Conservation (phyloP, 2,113 vertebrate genomes). For the Thinocorus orbignyianus region DNA sequence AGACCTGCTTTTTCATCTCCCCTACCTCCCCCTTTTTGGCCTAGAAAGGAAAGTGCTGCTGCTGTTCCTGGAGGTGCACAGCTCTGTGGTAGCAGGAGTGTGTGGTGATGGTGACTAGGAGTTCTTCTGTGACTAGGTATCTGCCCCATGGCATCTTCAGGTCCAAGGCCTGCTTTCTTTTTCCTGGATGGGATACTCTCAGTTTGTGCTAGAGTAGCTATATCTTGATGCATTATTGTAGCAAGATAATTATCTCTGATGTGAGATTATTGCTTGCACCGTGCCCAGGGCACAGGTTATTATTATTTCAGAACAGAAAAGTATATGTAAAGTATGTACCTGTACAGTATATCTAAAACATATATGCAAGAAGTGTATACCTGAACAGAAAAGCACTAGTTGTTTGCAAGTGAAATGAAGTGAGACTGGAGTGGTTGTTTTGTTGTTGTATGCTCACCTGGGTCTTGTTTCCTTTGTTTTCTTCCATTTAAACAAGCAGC, state of each 20-base stretch:
- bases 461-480: fast-evolving
- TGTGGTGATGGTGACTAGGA: neutral
- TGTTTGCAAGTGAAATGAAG: neutral
- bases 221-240: neutral
- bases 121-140: neutral
- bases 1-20: neutral
- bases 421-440: neutral
- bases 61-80: neutral
- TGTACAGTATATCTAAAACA: neutral
- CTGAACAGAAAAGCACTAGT: neutral
- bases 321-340: neutral
- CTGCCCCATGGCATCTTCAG: neutral
- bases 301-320: neutral
- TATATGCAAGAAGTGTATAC: neutral
- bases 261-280: neutral
- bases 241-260: neutral
- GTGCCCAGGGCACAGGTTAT: neutral
- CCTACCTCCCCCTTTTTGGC: neutral
- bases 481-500: neutral
- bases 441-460: neutral
- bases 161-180: neutral
- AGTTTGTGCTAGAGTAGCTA: neutral
- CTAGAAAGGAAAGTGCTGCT: neutral
- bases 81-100: neutral
- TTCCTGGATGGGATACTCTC: neutral